Conservation (phyloP, 2,888 invertebrate genomes). For the Prenolepis imparis region DNA sequence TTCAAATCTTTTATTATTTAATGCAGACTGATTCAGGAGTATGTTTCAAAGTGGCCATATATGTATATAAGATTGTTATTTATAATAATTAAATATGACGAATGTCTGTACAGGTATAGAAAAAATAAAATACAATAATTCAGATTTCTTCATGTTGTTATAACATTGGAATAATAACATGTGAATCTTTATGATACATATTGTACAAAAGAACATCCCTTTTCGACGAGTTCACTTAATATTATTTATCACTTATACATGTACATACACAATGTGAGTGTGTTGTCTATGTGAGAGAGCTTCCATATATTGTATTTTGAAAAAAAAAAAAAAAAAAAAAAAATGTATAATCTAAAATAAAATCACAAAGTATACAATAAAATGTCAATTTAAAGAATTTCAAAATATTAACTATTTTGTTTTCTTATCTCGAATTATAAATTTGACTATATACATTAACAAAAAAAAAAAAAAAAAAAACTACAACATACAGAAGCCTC, state of each 20-base stretch:
- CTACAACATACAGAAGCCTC: conserved; percentile 74
- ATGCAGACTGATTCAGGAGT: not conserved
- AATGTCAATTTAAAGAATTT: conserved; percentile 27
- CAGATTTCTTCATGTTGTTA: conserved; percentile 60
- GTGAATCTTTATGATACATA: conserved; percentile 78
- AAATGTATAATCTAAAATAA: conserved; percentile 38
- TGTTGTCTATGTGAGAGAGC: conserved; percentile 56
- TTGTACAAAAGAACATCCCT: conserved; percentile 81
- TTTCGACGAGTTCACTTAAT: conserved; percentile 73
- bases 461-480: conserved; percentile 25
- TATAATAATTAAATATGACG: not conserved
- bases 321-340: conserved; percentile 22
- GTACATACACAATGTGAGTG: conserved; percentile 69
- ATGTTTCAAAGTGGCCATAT: not conserved
- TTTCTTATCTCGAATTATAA: conserved; percentile 1
- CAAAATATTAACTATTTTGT: conserved; percentile 28
- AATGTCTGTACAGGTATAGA: conserved; percentile 21
- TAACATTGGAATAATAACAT: conserved; percentile 76
- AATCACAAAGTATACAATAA: conserved; percentile 9
- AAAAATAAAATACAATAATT: conserved; percentile 35
- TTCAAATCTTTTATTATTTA: not conserved
- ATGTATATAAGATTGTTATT: conserved; percentile 14
- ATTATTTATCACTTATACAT: conserved; percentile 70
- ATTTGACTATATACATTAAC: conserved; percentile 46
- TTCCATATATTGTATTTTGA: conserved; percentile 64